phyloP scores from a whole-genome alignment of 1,140 invertebrate genomes.

The Brachionus paranguensis region DNA sequence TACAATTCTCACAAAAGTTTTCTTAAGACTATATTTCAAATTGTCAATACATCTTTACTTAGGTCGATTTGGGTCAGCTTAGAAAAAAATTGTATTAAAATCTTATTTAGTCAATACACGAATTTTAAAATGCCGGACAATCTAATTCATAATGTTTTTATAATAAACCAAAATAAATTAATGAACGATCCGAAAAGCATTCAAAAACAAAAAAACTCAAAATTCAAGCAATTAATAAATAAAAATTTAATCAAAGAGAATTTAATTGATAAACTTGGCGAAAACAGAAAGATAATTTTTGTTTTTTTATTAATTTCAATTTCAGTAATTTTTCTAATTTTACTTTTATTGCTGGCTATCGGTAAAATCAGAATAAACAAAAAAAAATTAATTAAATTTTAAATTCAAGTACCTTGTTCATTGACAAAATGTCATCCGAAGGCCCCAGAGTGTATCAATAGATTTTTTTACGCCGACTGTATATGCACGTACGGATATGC shows the following conservation, averaged over 20 bases:
- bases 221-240: neutral
- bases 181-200: neutral
- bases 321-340: neutral
- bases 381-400: neutral
- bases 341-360: neutral
- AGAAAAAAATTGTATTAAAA: neutral
- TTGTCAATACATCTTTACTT: neutral
- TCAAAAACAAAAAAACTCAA: neutral
- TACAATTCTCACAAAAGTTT: neutral
- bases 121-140: neutral
- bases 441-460: neutral
- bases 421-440: conserved; percentile 22
- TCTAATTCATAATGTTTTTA: neutral
- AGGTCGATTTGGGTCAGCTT: neutral
- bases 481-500: neutral
- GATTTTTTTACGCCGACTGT: conserved; percentile 16
- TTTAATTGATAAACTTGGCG: neutral
- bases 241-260: neutral
- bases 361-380: neutral
- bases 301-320: neutral
- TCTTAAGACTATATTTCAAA: neutral
- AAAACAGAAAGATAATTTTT: neutral
- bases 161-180: neutral
- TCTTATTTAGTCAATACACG: neutral
- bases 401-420: neutral